Evolutionary conservation across 1,140 invertebrate genomes (phyloP), one percentile per base, ranked within the genome.

Genomic region (Ceratosolen fusciceps): DNA sequence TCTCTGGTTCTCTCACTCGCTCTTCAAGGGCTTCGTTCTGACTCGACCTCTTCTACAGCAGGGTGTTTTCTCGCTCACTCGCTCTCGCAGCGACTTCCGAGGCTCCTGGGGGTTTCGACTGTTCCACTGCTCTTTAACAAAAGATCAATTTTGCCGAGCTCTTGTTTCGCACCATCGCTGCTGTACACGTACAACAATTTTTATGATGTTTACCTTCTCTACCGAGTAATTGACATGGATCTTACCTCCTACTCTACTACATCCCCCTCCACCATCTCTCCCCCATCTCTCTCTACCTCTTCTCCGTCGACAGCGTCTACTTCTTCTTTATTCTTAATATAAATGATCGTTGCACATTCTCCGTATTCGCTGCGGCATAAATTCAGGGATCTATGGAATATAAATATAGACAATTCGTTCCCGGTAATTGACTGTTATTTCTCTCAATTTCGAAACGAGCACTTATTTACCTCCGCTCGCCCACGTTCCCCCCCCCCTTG

Each of bases 191-290:
- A 62, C 43, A 49, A 34, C 74, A 47, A 70, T 70, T 77, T 77
- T 77, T 77, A 77, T 60, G 75, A 77, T 77, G 74, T 76, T 76
- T 76, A 67, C 74, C 74, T 76, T 67, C 72, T 29, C 49, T 54
- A 16, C 9, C 16, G 62, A 68, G 74, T 68, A 68, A 76, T 76
- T 75, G 73, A 60, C 37, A 56, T 65, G 60, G 60, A 65, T 65
- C 71, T 73, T 26, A 58, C 37, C 21, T 74, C 24, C 56, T 24
- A 3, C 19, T 34, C 34, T 34, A 34, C 39, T 74, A 37, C 19
- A 34, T 43, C 73, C 39, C 54, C 52, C 9, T 47, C 31, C 24
- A 19, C 19, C 0, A 34, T 3, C 56, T 24, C 58, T 16, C 77
- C 54, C 62, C 34, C 78, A 43, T 58, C 58, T 34, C 29, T 80